Evolutionary conservation across 2,888 invertebrate genomes (phyloP).

Genomic region (Chloroclystis v-ata): DNA sequence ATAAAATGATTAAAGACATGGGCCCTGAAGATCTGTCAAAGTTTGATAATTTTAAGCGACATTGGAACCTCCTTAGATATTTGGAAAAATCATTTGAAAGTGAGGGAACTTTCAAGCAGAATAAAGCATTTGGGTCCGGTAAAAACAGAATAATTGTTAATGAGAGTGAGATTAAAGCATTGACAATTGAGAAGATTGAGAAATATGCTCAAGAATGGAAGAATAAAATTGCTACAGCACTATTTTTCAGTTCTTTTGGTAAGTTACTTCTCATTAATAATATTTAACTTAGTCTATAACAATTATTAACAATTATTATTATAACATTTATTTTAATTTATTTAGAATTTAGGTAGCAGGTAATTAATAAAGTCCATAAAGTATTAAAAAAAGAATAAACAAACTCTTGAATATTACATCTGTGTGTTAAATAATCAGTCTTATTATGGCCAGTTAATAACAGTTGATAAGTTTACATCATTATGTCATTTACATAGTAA

Average conservation of each 20-base stretch:
- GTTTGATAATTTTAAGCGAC: conserved; percentile 60
- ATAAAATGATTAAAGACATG: conserved; percentile 67
- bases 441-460: too few species aligned
- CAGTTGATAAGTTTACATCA: too few species aligned
- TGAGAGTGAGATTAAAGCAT: conserved; percentile 69
- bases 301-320: too few species aligned
- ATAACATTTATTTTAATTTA: too few species aligned
- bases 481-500: too few species aligned
- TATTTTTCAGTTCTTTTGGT: conserved; percentile 80
- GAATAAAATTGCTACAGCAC: conserved; percentile 72
- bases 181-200: conserved; percentile 67
- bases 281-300: too few species aligned
- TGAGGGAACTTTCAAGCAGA: conserved; percentile 70
- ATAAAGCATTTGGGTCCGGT: conserved; percentile 67
- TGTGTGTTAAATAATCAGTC: too few species aligned
- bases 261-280: conserved; percentile 42
- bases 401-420: too few species aligned
- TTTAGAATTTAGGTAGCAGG: too few species aligned
- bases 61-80: conserved; percentile 65
- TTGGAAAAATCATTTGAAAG: conserved; percentile 71
- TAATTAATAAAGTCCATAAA: too few species aligned
- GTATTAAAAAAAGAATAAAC: too few species aligned
- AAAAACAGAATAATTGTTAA: conserved; percentile 64
- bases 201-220: conserved; percentile 74
- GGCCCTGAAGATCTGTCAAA: conserved; percentile 45